Conservation (phyloP, 1,140 invertebrate species). For the Leptopilina clavipes region DNA sequence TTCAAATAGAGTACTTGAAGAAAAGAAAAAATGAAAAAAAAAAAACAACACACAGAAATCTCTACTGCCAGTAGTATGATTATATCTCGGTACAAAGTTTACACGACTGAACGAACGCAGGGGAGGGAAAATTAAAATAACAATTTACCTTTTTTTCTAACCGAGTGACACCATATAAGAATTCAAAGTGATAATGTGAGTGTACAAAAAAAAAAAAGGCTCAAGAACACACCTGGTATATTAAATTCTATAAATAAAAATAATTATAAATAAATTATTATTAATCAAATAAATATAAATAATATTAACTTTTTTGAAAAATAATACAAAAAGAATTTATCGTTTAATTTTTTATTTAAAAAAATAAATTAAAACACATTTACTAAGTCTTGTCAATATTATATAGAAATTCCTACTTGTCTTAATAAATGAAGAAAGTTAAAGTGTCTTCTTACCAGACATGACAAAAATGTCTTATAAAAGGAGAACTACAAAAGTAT, state of each 20-base stretch:
- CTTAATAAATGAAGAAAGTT: no score
- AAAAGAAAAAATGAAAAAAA: neutral
- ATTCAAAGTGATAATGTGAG: neutral
- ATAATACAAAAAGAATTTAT: no score
- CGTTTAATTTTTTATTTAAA: no score
- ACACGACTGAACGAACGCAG: neutral
- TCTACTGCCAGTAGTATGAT: neutral
- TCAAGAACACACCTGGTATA: conserved; percentile 17
- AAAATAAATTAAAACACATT: no score
- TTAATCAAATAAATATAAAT: no score
- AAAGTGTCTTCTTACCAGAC: no score
- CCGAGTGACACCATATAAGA: neutral
- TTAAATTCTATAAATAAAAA: conserved; percentile 32
- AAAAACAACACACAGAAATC: neutral
- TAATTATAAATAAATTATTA: no score
- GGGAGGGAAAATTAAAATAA: conserved; percentile 13
- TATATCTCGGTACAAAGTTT: conserved; percentile 10
- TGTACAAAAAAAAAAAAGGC: no score
- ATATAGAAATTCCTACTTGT: no score
- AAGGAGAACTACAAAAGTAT: conserved; percentile 12
- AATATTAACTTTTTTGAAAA: no score
- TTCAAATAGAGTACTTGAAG: neutral
- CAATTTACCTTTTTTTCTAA: conserved; percentile 7
- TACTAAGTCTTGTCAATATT: no score
- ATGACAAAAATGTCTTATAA: no score